Conservation (phyloP, 2,888 invertebrate genomes). For the Drosophila phalerata region DNA sequence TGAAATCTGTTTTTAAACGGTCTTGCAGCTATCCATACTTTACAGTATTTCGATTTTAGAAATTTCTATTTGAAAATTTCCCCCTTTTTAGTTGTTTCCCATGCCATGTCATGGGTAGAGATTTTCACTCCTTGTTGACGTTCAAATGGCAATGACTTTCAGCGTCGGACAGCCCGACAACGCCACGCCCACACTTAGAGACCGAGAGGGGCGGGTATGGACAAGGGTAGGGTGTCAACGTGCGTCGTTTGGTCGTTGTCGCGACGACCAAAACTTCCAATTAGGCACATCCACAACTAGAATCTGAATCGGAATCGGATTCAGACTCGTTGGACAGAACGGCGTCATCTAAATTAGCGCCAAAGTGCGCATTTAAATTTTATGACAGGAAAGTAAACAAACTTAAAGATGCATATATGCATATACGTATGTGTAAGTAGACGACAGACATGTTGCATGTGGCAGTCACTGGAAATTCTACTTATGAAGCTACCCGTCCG, state of each 20-base stretch:
- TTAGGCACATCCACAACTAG: slow-evolving; percentile 38
- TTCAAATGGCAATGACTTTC: slow-evolving; percentile 40
- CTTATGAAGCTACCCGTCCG: slow-evolving; percentile 16
- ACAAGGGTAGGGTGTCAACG: slow-evolving; percentile 3
- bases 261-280: slow-evolving; percentile 29
- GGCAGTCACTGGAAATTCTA: slow-evolving; percentile 11
- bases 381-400: slow-evolving; percentile 78
- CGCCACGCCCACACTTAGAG: background rate
- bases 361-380: slow-evolving; percentile 82
- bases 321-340: slow-evolving; percentile 15
- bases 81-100: background rate
- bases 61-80: background rate
- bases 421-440: slow-evolving; percentile 12
- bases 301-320: slow-evolving; percentile 11
- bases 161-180: background rate
- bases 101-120: background rate
- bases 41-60: background rate
- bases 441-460: slow-evolving; percentile 34
- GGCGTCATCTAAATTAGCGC: slow-evolving; percentile 80
- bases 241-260: slow-evolving; percentile 8
- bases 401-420: slow-evolving; percentile 14
- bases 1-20: background rate
- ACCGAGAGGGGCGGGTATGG: background rate
- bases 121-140: slow-evolving; percentile 23
- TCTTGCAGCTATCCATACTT: background rate